A percentile compares a stretch with the other conserved stretches of the same genome.
Conservation (phyloP, 1,140 invertebrate species). For the Calephelis virginiensis region DNA sequence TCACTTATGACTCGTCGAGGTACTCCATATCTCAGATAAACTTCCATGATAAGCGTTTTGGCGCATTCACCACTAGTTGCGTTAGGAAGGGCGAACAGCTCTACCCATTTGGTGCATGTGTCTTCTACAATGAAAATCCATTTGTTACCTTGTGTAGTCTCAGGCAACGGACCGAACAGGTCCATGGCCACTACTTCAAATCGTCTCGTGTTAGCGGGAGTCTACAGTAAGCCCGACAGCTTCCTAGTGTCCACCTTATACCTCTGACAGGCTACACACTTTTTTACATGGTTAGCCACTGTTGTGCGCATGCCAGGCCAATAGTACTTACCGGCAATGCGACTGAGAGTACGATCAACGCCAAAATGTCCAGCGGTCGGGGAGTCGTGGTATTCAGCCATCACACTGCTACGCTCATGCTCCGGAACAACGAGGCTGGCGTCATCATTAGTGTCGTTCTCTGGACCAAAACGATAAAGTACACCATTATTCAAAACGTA, state of each 20-base stretch:
- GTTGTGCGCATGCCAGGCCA: constrained; percentile 43
- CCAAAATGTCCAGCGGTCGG: constrained; percentile 41
- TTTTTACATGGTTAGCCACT: constrained; percentile 36
- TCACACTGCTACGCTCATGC: constrained; percentile 23
- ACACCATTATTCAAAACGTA: constrained; percentile 41
- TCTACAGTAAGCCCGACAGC: constrained; percentile 38
- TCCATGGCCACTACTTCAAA: constrained; percentile 46
- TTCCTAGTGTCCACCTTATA: constrained; percentile 45
- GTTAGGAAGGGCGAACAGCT: constrained; percentile 40
- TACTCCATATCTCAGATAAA: constrained; percentile 38
- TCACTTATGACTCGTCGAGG: too few relatives aligned
- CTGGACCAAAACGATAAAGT: constrained; percentile 29
- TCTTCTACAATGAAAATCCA: constrained; percentile 54
- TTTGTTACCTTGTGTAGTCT: constrained; percentile 26
- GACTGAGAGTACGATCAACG: constrained; percentile 33
- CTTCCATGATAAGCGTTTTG: constrained; percentile 29
- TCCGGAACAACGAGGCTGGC: constrained; percentile 33
- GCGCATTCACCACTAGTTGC: constrained; percentile 49
- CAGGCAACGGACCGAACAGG: constrained; percentile 46
- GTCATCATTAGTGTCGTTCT: constrained; percentile 8
- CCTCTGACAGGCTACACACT: constrained; percentile 34
- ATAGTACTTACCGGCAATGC: constrained; percentile 39
- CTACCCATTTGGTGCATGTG: constrained; percentile 46
- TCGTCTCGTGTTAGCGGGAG: constrained; percentile 25
- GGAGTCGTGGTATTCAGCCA: constrained; percentile 42